Conservation (phyloP, 1,140 invertebrate genomes). For the Aphaenogaster rudis region DNA sequence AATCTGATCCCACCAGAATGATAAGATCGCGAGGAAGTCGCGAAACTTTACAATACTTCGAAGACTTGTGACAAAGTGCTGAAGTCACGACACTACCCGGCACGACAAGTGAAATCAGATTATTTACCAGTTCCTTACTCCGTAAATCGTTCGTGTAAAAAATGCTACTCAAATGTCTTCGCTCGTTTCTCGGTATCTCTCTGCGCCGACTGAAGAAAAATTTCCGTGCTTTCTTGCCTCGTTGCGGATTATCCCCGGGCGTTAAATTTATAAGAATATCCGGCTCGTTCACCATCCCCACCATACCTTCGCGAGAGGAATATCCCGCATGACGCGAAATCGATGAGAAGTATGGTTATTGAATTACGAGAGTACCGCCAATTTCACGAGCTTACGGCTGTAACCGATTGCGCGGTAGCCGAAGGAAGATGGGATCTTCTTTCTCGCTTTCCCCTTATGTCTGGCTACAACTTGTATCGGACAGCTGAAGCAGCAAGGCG, state of each 20-base stretch:
- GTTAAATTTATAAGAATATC: conserved; percentile 47
- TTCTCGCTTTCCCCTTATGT: conserved; percentile 11
- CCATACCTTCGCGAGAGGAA: not conserved
- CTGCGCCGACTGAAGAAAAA: conserved; percentile 25
- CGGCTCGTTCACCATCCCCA: conserved; percentile 9
- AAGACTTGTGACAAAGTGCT: conserved; percentile 11
- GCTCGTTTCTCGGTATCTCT: not conserved
- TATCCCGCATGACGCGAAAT: conserved; percentile 53
- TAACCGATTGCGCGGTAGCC: conserved; percentile 48
- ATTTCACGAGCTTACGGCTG: conserved; percentile 60
- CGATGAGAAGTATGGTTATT: conserved; percentile 63
- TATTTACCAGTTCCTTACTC: conserved; percentile 35
- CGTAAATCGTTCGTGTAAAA: not conserved
- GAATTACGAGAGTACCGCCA: conserved; percentile 54
- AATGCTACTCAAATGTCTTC: not conserved
- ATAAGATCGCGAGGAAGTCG: not conserved
- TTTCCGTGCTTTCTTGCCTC: conserved; percentile 27
- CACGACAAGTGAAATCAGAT: conserved; percentile 39
- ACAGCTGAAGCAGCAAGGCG: conserved; percentile 37
- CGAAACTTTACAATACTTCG: conserved; percentile 33
- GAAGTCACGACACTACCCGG: not conserved
- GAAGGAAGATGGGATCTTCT: conserved; percentile 43
- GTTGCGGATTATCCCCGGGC: conserved; percentile 1
- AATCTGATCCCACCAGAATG: not conserved
- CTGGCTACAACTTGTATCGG: conserved; percentile 42